Conservation (phyloP, 2,113 vertebrate species). For the Podarcis raffonei region DNA sequence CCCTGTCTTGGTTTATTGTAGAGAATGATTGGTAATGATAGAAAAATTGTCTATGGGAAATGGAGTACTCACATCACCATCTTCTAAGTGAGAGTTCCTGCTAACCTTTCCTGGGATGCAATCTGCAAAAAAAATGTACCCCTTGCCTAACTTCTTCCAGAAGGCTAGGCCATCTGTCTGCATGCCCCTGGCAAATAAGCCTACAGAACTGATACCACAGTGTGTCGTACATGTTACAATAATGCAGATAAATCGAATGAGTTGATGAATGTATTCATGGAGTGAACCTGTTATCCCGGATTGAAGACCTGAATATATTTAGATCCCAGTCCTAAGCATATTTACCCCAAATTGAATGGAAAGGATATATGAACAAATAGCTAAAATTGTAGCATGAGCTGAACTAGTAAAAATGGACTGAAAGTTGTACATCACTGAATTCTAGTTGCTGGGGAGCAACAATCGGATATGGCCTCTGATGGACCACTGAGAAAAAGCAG, state of each 20-base stretch:
- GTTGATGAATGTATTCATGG: conserved; percentile 23
- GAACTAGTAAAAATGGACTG: background rate
- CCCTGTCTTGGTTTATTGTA: background rate
- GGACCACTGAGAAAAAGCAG: background rate
- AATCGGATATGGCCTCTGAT: background rate
- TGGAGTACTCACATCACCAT: background rate
- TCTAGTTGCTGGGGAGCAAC: background rate
- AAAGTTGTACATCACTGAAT: background rate
- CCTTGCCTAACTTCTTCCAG: background rate
- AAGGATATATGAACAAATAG: background rate
- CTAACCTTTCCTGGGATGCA: background rate
- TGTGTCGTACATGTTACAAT: background rate
- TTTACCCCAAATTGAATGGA: background rate
- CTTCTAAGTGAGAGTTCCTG: background rate
- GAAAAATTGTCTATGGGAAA: background rate
- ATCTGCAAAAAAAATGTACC: background rate
- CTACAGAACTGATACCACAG: background rate
- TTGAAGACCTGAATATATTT: background rate
- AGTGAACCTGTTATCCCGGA: conserved; percentile 23
- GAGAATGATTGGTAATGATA: background rate
- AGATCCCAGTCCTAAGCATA: background rate
- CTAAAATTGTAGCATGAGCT: background rate
- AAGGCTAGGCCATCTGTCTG: background rate
- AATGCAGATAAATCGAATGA: background rate
- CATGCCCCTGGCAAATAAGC: background rate